Percentiles rank a stretch among this genome's conserved stretches.
phyloP scores from a whole-genome alignment of 2,888 invertebrate genomes.

The Adelphocoris suturalis region DNA sequence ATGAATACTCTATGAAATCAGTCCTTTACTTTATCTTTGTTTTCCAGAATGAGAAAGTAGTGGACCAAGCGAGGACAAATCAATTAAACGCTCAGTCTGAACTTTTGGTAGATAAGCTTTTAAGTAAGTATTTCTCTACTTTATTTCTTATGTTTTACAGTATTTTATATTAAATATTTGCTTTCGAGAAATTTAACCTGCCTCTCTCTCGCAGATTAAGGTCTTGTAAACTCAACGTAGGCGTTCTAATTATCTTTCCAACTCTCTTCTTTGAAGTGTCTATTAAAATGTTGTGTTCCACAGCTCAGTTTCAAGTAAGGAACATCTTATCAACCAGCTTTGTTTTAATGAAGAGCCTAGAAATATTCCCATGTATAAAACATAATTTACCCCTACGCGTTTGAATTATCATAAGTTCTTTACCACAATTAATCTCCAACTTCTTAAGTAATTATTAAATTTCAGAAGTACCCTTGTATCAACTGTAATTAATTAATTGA shows the following conservation, averaged over 20 bases:
- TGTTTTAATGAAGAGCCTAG: background rate
- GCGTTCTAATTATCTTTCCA: background rate
- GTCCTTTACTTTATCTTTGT: background rate
- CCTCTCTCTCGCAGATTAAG: background rate
- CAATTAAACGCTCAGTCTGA: slow-evolving; percentile 78
- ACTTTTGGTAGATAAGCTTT: slow-evolving; percentile 82
- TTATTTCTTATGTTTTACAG: too few relatives aligned
- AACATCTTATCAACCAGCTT: background rate
- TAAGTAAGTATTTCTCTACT: slow-evolving; percentile 79
- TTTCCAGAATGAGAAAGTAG: slow-evolving; percentile 76
- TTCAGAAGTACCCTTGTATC: background rate
- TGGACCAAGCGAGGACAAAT: slow-evolving; percentile 76
- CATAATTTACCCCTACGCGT: slow-evolving; percentile 10
- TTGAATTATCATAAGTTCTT: background rate
- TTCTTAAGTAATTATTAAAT: background rate
- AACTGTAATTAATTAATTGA: too few relatives aligned
- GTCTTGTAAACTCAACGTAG: background rate
- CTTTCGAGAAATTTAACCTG: too few relatives aligned
- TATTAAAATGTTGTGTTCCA: background rate
- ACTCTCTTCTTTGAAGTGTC: background rate
- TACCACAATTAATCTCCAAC: background rate
- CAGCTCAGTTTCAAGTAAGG: background rate
- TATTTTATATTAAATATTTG: too few relatives aligned
- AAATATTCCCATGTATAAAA: background rate
- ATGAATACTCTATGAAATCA: background rate